phyloP scores from a whole-genome alignment of 2,888 invertebrate genomes.

The Orthosia gracilis region DNA sequence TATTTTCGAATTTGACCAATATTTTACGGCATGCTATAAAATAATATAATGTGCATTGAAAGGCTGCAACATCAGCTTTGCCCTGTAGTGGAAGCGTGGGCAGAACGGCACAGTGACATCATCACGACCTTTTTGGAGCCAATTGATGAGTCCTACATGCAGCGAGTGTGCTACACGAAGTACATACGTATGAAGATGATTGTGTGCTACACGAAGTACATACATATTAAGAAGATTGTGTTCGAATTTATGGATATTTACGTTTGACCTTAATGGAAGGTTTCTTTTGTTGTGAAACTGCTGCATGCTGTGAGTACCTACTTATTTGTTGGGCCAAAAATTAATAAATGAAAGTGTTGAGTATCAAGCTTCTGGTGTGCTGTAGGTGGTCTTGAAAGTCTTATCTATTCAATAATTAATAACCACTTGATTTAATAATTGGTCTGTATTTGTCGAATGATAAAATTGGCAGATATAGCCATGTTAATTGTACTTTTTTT shows the following conservation, averaged over 20 bases:
- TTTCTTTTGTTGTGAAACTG: conserved; percentile 38
- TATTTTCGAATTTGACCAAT: conserved; percentile 38
- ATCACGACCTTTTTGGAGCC: conserved; percentile 54
- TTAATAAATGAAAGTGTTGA: background rate
- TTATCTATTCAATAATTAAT: background rate
- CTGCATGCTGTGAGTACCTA: background rate
- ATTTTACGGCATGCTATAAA: conserved; percentile 55
- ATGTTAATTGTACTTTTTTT: background rate
- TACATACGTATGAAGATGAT: conserved; percentile 12
- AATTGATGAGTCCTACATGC: conserved; percentile 54
- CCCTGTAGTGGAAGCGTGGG: conserved; percentile 52
- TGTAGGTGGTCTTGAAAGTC: background rate
- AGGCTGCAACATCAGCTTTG: conserved; percentile 35
- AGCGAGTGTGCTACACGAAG: conserved; percentile 33
- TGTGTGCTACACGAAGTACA: conserved; percentile 24
- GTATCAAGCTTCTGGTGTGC: background rate
- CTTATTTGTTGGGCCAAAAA: background rate
- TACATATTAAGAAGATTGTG: conserved; percentile 43
- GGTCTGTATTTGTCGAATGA: background rate
- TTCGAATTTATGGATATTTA: conserved; percentile 46
- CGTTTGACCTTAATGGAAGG: conserved; percentile 24
- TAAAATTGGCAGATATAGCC: background rate
- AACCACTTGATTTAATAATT: background rate
- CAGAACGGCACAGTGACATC: conserved; percentile 45
- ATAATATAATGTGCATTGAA: conserved; percentile 50